phyloP scores from a whole-genome alignment of 1,140 invertebrate species.

The Gryllus bimaculatus region DNA sequence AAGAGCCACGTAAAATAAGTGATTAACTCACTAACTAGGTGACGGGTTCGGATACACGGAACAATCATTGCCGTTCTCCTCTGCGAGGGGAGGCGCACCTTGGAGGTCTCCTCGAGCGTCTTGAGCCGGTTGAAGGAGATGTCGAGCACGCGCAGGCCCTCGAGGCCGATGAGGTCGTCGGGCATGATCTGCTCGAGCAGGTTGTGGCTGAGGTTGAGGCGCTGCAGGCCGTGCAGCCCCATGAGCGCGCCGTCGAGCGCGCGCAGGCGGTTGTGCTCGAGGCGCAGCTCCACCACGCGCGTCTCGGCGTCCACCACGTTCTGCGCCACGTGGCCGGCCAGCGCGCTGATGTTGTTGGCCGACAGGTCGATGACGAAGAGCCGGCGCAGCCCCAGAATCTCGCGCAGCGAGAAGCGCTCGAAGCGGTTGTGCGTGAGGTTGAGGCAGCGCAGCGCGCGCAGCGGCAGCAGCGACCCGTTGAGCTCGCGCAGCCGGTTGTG shows the following conservation, averaged over 20 bases:
- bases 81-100: constrained; percentile 45
- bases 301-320: constrained; percentile 63
- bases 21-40: no score
- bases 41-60: no score
- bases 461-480: constrained; percentile 47
- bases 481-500: constrained; percentile 58
- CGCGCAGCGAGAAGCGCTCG: constrained; percentile 62
- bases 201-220: constrained; percentile 64
- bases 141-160: constrained; percentile 57
- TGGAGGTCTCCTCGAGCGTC: constrained; percentile 66
- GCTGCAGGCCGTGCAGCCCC: constrained; percentile 57
- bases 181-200: constrained; percentile 56
- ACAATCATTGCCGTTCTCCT: no score
- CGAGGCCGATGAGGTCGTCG: constrained; percentile 62
- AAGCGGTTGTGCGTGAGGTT: constrained; percentile 68
- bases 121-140: constrained; percentile 64
- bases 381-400: constrained; percentile 57
- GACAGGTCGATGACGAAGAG: constrained; percentile 61
- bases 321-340: constrained; percentile 57
- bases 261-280: constrained; percentile 61
- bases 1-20: no score
- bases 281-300: constrained; percentile 52
- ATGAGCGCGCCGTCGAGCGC: constrained; percentile 60
- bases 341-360: constrained; percentile 55
- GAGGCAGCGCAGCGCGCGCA: constrained; percentile 52